These are phyloP conservation scores for Sylvia borin DNA, from an alignment of 2,797 vertebrate genomes.

Conservation along the genomic window DNA sequence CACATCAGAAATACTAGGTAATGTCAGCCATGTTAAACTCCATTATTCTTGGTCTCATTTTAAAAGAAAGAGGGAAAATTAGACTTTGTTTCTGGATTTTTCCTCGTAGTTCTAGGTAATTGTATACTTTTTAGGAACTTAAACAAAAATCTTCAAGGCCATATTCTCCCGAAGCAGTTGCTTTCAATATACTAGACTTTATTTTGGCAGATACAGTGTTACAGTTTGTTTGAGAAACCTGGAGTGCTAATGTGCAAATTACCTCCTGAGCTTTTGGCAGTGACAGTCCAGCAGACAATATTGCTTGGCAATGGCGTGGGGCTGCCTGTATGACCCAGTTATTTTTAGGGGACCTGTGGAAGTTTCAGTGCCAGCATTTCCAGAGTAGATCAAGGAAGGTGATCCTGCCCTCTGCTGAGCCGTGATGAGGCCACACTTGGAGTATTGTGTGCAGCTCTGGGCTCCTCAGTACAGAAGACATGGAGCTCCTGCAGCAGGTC, in stretches of 20 bases:
- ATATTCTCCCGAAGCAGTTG: background rate
- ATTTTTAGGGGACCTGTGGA: background rate
- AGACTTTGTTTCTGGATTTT: background rate
- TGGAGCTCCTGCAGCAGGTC: background rate
- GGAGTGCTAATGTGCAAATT: background rate
- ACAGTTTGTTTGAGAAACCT: background rate
- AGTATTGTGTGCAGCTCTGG: background rate
- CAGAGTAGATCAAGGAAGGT: background rate
- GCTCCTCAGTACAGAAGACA: background rate
- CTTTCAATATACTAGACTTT: background rate
- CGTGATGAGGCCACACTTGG: accelerated
- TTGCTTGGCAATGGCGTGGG: accelerated
- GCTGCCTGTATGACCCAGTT: background rate
- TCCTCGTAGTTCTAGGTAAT: background rate
- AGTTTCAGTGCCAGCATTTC: background rate
- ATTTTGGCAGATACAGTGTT: background rate
- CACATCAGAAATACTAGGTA: background rate
- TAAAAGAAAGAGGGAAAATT: background rate
- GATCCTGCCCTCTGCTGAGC: background rate
- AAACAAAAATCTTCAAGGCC: background rate
- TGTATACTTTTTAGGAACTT: background rate
- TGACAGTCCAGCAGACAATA: too few relatives aligned
- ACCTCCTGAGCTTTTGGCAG: background rate
- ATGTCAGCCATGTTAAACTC: background rate
- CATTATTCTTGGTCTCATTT: background rate